Evolutionary conservation across 2,113 vertebrate genomes (phyloP).

Genomic region (Plecotus auritus): DNA sequence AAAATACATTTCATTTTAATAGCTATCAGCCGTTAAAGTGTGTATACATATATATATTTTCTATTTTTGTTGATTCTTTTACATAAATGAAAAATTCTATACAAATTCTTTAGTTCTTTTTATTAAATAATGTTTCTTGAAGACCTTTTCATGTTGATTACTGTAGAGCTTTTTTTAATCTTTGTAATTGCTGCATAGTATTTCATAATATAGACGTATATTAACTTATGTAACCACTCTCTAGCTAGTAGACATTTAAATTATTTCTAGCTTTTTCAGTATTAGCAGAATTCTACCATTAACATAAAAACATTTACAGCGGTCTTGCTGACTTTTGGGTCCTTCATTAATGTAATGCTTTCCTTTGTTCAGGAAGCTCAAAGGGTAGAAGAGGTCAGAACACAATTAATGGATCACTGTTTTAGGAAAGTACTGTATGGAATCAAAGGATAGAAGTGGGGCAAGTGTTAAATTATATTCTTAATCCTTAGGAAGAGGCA

Average conservation of each 20-base stretch:
- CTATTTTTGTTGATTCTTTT: neutral
- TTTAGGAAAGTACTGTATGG: neutral
- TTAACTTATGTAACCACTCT: neutral
- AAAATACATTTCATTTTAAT: too few relatives aligned
- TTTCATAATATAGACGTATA: neutral
- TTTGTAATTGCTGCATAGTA: neutral
- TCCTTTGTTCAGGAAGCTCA: neutral
- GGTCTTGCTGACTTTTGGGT: neutral
- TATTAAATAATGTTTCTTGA: neutral
- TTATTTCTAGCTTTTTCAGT: constrained; percentile 19
- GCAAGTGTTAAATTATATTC: neutral
- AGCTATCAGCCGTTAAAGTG: too few relatives aligned
- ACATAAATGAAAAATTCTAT: neutral
- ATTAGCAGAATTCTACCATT: neutral
- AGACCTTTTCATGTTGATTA: constrained; percentile 28
- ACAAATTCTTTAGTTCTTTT: neutral
- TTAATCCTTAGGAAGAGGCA: neutral
- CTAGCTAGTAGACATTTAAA: neutral
- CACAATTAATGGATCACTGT: neutral
- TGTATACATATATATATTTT: neutral
- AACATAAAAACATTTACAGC: neutral
- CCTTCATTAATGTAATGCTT: constrained; percentile 1
- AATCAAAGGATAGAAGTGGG: neutral
- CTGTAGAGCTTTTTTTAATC: neutral
- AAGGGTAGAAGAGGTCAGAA: neutral